phyloP scores from a whole-genome alignment of 2,113 vertebrate species.

The Myrmecobius fasciatus region DNA sequence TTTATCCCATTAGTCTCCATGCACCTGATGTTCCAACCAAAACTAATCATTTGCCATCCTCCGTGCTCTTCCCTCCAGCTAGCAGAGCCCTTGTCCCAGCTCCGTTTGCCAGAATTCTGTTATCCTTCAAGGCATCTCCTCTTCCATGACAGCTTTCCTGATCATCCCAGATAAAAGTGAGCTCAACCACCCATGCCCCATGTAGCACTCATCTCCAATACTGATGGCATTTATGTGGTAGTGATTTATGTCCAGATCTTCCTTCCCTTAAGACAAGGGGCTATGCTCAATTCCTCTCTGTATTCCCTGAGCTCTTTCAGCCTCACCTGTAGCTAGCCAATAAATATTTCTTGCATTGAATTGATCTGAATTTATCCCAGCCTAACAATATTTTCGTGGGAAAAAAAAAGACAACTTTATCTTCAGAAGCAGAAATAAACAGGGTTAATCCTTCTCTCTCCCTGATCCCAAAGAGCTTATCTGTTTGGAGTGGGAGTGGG shows the following conservation, averaged over 20 bases:
- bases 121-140: neutral
- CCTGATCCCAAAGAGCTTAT: neutral
- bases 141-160: neutral
- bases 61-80: neutral
- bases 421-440: neutral
- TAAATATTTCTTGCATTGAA: neutral
- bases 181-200: neutral
- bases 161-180: neutral
- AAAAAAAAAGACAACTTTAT: neutral
- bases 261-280: neutral
- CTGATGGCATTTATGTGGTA: neutral
- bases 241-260: neutral
- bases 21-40: neutral
- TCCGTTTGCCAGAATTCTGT: neutral
- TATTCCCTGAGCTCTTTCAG: neutral
- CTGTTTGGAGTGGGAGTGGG: neutral
- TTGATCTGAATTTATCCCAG: slow-evolving; percentile 2
- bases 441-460: neutral
- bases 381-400: neutral
- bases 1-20: neutral
- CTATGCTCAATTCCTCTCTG: neutral
- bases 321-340: neutral
- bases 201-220: neutral
- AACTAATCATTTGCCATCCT: neutral
- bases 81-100: neutral